phyloP scores from a whole-genome alignment of 2,888 invertebrate species.

The Drosophila testacea region DNA sequence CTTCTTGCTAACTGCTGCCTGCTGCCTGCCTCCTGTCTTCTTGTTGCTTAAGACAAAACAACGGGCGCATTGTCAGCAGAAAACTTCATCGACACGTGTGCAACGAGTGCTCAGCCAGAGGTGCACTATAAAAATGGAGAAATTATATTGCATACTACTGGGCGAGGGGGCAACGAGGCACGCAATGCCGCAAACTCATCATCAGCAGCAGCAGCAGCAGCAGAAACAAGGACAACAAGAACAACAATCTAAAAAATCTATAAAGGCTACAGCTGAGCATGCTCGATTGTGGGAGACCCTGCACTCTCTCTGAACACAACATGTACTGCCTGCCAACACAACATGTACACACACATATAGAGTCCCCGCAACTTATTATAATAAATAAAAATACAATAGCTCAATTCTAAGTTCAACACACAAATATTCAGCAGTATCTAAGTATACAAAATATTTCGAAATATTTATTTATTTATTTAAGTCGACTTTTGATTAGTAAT shows the following conservation, averaged over 20 bases:
- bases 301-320: too few species aligned
- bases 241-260: conserved; percentile 8
- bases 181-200: conserved; percentile 58
- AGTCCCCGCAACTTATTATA: too few species aligned
- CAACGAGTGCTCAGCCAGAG: conserved; percentile 46
- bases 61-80: conserved; percentile 74
- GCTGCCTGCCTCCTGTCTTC: conserved; percentile 1
- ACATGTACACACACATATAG: too few species aligned
- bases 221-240: conserved; percentile 13
- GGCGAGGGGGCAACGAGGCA: conserved; percentile 29
- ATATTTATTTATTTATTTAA: too few species aligned
- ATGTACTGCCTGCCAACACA: too few species aligned
- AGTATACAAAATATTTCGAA: too few species aligned
- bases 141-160: conserved; percentile 69
- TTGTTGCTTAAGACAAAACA: conserved; percentile 56
- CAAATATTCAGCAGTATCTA: too few species aligned
- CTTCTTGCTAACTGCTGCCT: background rate
- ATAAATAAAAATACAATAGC: too few species aligned
- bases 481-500: too few species aligned
- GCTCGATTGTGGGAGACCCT: too few species aligned
- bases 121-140: conserved; percentile 71
- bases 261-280: too few species aligned
- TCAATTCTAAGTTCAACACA: too few species aligned
- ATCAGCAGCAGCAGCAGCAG: conserved; percentile 23
- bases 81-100: conserved; percentile 59